Conservation (phyloP, 2,113 vertebrate genomes). For the Gobio gobio region DNA sequence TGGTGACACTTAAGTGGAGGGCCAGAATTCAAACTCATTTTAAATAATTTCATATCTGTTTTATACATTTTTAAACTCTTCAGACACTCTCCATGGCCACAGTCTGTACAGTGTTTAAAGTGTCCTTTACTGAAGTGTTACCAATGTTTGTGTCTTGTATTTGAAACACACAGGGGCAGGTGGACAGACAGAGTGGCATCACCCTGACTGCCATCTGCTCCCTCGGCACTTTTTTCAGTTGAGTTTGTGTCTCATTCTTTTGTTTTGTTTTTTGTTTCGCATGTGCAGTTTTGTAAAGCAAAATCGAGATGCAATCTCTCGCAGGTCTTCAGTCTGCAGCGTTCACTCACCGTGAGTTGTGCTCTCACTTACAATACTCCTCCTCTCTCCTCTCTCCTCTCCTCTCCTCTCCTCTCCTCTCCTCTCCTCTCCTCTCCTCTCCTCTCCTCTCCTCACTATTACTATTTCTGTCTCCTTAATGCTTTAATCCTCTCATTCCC, state of each 20-base stretch:
- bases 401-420: no score
- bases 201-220: conserved; percentile 56
- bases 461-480: background rate
- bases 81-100: background rate
- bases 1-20: conserved; percentile 53
- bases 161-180: conserved; percentile 62
- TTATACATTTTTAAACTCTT: background rate
- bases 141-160: conserved; percentile 58
- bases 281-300: conserved; percentile 99
- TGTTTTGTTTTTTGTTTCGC: conserved; percentile 80
- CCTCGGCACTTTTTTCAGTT: conserved; percentile 52
- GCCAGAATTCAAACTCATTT: background rate
- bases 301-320: conserved; percentile 95
- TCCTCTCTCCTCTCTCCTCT: background rate
- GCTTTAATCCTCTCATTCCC: background rate
- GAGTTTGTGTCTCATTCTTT: conserved; percentile 81
- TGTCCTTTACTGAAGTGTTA: conserved; percentile 59
- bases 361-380: conserved; percentile 60
- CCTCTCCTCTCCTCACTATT: background rate
- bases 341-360: conserved; percentile 92
- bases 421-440: background rate
- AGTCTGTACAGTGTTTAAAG: background rate
- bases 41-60: background rate
- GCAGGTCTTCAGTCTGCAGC: conserved; percentile 99
- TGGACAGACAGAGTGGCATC: conserved; percentile 46